Evolutionary conservation across 2,113 vertebrate genomes (phyloP).

Genomic region (Macquaria ambigua): DNA sequence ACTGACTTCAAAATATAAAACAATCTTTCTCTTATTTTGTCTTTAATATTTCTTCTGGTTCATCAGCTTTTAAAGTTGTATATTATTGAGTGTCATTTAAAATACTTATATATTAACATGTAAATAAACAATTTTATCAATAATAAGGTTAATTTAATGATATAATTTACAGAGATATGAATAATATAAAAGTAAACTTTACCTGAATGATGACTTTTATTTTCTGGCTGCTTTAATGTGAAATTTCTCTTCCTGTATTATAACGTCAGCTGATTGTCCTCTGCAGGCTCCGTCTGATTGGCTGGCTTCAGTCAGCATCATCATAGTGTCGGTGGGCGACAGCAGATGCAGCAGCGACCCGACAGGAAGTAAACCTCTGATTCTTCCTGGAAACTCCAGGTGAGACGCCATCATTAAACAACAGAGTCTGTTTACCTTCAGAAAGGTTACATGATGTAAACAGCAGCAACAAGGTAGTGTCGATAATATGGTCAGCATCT

Average conservation of each 20-base stretch:
- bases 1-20: too few relatives aligned
- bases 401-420: slow-evolving; percentile 54
- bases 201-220: neutral
- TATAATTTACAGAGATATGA: too few relatives aligned
- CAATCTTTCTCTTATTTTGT: too few relatives aligned
- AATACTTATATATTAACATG: too few relatives aligned
- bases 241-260: neutral
- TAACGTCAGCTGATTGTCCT: neutral
- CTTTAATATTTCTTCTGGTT: too few relatives aligned
- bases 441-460: too few relatives aligned
- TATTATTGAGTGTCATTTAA: too few relatives aligned
- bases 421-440: neutral
- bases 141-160: too few relatives aligned
- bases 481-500: too few relatives aligned
- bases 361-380: slow-evolving; percentile 66
- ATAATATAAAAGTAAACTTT: neutral
- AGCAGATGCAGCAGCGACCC: slow-evolving; percentile 73
- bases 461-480: too few relatives aligned
- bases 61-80: too few relatives aligned
- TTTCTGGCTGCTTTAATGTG: neutral
- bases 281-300: slow-evolving; percentile 87
- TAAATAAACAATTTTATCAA: too few relatives aligned
- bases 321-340: slow-evolving; percentile 50
- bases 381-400: slow-evolving; percentile 85
- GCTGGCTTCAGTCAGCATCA: slow-evolving; percentile 82